Percentiles rank a stretch among this genome's conserved stretches.
Evolutionary conservation across 2,888 invertebrate species (phyloP).

Genomic region (Rhogogaster chlorosoma): DNA sequence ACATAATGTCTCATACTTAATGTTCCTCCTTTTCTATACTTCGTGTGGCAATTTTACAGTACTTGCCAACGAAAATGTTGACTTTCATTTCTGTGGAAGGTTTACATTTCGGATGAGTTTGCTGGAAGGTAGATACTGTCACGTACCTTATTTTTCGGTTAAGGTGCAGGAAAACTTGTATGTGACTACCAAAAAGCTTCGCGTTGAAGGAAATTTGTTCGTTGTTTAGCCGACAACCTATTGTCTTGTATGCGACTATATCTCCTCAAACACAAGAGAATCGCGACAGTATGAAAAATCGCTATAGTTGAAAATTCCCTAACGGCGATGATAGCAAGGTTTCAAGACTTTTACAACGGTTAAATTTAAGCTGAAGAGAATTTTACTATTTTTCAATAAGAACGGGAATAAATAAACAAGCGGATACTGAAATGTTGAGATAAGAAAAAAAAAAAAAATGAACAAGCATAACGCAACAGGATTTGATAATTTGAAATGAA

Average conservation of each 20-base stretch:
- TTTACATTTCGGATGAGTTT: constrained; percentile 35
- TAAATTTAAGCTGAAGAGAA: neutral
- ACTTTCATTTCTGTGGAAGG: constrained; percentile 23
- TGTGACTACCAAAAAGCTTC: constrained; percentile 12
- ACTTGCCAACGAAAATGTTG: constrained; percentile 40
- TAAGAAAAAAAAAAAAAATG: neutral
- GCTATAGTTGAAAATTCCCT: neutral
- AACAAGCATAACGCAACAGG: neutral
- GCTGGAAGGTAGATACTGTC: neutral
- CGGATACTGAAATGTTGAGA: neutral
- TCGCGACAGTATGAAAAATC: neutral
- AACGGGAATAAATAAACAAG: neutral
- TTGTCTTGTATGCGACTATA: neutral
- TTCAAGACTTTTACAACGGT: neutral
- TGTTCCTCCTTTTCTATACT: neutral
- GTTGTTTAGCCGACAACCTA: neutral
- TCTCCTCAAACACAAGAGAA: neutral
- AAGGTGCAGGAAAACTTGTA: neutral
- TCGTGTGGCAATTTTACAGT: constrained; percentile 16
- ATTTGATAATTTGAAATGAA: neutral
- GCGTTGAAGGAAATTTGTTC: neutral
- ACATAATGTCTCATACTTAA: neutral
- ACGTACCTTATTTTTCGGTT: constrained; percentile 27
- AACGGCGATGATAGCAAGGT: neutral
- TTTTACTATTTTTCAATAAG: neutral